Evolutionary conservation across 2,797 vertebrate species (phyloP).

Genomic region (Liparis tanakae): DNA sequence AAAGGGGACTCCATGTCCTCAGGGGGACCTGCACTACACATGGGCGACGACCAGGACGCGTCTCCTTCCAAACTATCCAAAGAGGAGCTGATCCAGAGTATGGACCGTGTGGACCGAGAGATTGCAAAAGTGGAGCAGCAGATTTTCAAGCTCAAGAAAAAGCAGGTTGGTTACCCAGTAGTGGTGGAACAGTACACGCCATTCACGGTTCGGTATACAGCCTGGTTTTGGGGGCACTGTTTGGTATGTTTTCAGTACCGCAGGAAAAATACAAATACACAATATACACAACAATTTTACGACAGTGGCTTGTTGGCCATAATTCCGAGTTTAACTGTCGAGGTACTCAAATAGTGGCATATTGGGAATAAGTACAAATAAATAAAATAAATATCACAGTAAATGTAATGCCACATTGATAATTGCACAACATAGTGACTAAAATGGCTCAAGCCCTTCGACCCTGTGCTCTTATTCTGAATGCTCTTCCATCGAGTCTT

Average conservation of each 20-base stretch:
- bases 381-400: neutral
- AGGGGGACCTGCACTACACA: constrained; percentile 83
- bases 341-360: neutral
- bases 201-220: neutral
- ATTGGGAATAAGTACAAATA: neutral
- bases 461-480: neutral
- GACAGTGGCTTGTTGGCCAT: neutral
- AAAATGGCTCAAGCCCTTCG: neutral
- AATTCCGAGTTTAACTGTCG: neutral
- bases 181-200: neutral
- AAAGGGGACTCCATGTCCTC: constrained; percentile 89
- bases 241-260: neutral
- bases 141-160: constrained; percentile 98
- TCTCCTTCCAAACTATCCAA: constrained; percentile 98
- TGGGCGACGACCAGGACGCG: constrained; percentile 92
- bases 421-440: neutral
- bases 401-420: neutral
- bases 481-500: neutral
- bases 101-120: constrained; percentile 98
- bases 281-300: no score
- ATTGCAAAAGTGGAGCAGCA: constrained; percentile 99
- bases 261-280: neutral
- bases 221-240: no score
- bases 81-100: constrained; percentile 98
- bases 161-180: constrained; percentile 86